These are phyloP conservation scores for Drosophila yooni DNA, from an alignment of 2,888 invertebrate genomes.

Conservation along the genomic window DNA sequence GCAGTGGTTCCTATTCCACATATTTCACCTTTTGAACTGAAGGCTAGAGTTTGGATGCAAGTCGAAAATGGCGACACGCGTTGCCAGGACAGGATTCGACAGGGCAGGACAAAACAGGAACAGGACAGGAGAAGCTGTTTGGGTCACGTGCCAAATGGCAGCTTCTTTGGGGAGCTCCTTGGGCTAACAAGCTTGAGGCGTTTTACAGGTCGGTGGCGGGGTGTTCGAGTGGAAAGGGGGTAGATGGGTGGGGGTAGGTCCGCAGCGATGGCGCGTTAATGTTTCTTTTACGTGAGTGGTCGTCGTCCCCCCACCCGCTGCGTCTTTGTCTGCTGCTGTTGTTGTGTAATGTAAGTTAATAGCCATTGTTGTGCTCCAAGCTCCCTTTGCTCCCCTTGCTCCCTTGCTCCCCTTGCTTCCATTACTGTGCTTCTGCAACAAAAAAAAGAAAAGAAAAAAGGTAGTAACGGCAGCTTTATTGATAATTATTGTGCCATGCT, in stretches of 20 bases:
- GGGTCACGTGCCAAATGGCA: slow-evolving; percentile 64
- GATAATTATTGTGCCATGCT: slow-evolving; percentile 79
- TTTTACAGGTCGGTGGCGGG: background rate
- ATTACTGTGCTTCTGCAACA: background rate
- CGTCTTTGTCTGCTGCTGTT: slow-evolving; percentile 6
- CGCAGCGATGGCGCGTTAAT: slow-evolving; percentile 68
- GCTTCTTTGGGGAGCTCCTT: slow-evolving; percentile 36
- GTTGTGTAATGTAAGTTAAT: slow-evolving; percentile 75
- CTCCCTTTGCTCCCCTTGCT: slow-evolving; percentile 10
- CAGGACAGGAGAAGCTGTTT: slow-evolving; percentile 2
- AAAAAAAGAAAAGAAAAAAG: slow-evolving; percentile 28
- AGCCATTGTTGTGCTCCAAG: slow-evolving; percentile 63
- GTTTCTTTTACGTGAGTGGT: slow-evolving; percentile 76
- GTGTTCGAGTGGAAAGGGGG: background rate
- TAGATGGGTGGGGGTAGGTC: slow-evolving; percentile 8
- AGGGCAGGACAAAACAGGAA: background rate
- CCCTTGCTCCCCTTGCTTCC: background rate
- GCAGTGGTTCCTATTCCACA: slow-evolving; percentile 15
- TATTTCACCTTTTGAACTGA: slow-evolving; percentile 45
- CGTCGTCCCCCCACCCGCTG: background rate
- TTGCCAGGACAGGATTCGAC: slow-evolving; percentile 9
- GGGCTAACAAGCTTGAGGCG: slow-evolving; percentile 65
- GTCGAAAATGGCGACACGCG: slow-evolving; percentile 54
- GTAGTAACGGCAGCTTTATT: slow-evolving; percentile 65
- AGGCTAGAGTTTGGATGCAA: slow-evolving; percentile 36